These are phyloP conservation scores for Siniperca chuatsi DNA, from an alignment of 2,113 vertebrate genomes.

Conservation along the genomic window DNA sequence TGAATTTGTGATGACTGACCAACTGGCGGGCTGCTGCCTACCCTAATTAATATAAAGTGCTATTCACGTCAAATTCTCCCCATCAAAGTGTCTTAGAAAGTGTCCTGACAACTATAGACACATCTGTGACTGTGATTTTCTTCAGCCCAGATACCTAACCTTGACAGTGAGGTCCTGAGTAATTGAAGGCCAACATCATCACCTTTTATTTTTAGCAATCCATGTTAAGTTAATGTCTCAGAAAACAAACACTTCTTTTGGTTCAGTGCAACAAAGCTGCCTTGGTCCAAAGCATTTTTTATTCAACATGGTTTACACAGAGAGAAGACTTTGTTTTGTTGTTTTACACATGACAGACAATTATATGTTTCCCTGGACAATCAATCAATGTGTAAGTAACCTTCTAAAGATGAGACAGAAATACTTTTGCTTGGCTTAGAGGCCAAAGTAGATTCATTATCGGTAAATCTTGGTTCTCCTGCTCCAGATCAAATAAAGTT, in stretches of 20 bases:
- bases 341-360: not conserved
- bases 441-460: not conserved
- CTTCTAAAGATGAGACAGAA: not conserved
- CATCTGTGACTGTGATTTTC: not conserved
- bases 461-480: not conserved
- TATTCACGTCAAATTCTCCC: not conserved
- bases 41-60: slow-evolving; percentile 10
- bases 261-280: not conserved
- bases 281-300: too few species aligned
- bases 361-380: not conserved
- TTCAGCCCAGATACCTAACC: not conserved
- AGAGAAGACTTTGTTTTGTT: not conserved
- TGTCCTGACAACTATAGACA: not conserved
- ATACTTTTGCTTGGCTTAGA: not conserved
- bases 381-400: not conserved
- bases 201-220: not conserved
- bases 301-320: not conserved
- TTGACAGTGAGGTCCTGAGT: not conserved
- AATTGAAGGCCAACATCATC: not conserved
- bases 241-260: not conserved
- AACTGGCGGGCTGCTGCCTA: not conserved
- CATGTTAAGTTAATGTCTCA: not conserved
- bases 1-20: slow-evolving; percentile 9
- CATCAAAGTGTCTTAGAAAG: not conserved
- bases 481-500: not conserved